Base-by-base conservation (phyloP, 2,888 invertebrate genomes). In the Cybosia mesomella region DNA sequence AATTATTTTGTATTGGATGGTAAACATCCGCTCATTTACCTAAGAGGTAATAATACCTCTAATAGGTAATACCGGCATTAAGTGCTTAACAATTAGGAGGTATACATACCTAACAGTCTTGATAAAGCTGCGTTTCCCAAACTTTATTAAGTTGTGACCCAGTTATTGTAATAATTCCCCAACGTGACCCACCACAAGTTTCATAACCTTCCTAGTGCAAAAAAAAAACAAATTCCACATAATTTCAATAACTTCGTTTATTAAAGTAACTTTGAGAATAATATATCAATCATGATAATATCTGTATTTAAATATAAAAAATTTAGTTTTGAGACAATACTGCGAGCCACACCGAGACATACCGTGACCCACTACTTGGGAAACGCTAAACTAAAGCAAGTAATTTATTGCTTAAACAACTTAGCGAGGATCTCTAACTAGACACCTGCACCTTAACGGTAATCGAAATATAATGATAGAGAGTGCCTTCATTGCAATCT, bases 1-100 rank as follows among this genome's bases (percentile, higher is more conserved):
- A 49, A 49, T 49, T 61, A 61, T 60, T 43, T 49, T 43, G n/a
- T 43, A 28, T 24, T 43, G 3, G 43, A 60, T 60, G 24, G 15
- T 43, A 60, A 39, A 43, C 24, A 60, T 60, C 24, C 43, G 43
- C 43, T 60, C 39, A 39, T 39, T 22, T 59, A 39, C 15, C 39
- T 59, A 39, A 3, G 9, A 39, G 36, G 22, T 59, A n/a, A n/a
- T n/a, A n/a, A n/a, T n/a, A n/a, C n/a, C n/a, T n/a, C 39, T 59
- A 39, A 3, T 3, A 39, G 36, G 22, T 59, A 39, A 24, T 61
- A 43, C 18, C 18, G 10, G 18, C 21, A 59, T 32, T 58, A 58
- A 21, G 34, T 58, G 34, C 32, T 34, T 34, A 58, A 58, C n/a
- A n/a, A n/a, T 10, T 57, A 57, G 57, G 22, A 54, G 15, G 49